Base-by-base conservation (phyloP, 2,113 vertebrate genomes). In the Gymnorhina tibicen region DNA sequence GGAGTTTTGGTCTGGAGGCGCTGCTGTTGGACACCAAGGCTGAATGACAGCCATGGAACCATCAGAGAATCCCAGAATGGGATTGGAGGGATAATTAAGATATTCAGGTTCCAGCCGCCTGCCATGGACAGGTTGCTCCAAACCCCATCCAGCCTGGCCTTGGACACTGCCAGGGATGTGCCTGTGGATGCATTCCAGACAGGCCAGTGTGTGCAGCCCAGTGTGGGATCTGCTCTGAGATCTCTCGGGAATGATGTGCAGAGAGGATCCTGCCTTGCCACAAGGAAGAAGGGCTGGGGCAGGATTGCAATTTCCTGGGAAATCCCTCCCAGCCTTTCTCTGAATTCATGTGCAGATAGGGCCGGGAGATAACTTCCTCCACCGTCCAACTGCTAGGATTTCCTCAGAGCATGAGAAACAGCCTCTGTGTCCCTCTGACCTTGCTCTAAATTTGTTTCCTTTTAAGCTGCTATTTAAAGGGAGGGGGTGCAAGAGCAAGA, bases 401-500 rank as follows among this genome's bases (percentile, higher is more conserved):
- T 96, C 96, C 96, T 95, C 86, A 39, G 96, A 97, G 90, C 96
- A 94, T 94, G 94, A 95, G 94, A 96, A 97, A 89, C 77, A 88
- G 87, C 67, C 92, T 91, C 87, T 77, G 83, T 14, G 64, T 83
- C 77, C 85, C 93, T 95, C 91, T 97, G 97, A 97, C 96, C 97
- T 96, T 83, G 96, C 93, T 95, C 95, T 97, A 70, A 94, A 84
- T 73, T 97, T 92, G 89, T 82, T 97, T 97, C 95, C 96, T 96
- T 97, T 96, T 85, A 94, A 95, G 85, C 75, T 92, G 94, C 96
- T 95, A 92, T 95, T 95, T 91, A 74, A 93, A 95, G 55, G 77
- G 64, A 46, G 46, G 23, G n/a, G 47, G 53, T 53, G 39, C 72
- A 88, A 64, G 41, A 60, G 84, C 70, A 59, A 97, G 87, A 69